Evolutionary conservation across 2,888 invertebrate genomes (phyloP).

Genomic region (Catocala nupta): DNA sequence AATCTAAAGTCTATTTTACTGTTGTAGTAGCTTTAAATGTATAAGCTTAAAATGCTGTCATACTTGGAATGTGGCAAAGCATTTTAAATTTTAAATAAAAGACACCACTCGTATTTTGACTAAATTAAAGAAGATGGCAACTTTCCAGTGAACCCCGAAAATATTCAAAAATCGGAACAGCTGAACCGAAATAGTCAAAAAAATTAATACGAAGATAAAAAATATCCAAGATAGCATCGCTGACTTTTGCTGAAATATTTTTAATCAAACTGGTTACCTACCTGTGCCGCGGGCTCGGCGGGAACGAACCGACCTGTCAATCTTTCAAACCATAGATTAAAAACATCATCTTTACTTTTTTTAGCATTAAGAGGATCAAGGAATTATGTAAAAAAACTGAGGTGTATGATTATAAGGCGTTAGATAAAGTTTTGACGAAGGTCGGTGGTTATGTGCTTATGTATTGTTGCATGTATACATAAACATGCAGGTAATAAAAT

Average conservation of each 20-base stretch:
- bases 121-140: slow-evolving; percentile 16
- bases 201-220: slow-evolving; percentile 54
- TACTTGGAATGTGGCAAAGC: too few relatives aligned
- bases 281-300: slow-evolving; percentile 76
- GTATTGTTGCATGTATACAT: slow-evolving; percentile 54
- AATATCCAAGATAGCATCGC: slow-evolving; percentile 65
- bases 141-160: slow-evolving; percentile 20
- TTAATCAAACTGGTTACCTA: slow-evolving; percentile 86
- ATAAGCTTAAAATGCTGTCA: too few relatives aligned
- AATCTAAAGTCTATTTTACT: too few relatives aligned
- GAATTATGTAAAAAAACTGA: slow-evolving; percentile 72
- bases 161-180: slow-evolving; percentile 35
- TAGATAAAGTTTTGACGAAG: slow-evolving; percentile 86
- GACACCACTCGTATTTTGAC: too few relatives aligned
- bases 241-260: slow-evolving; percentile 83
- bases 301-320: slow-evolving; percentile 84
- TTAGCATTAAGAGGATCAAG: slow-evolving; percentile 83
- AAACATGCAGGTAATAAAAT: slow-evolving; percentile 42
- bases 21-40: too few relatives aligned
- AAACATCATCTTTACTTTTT: slow-evolving; percentile 83
- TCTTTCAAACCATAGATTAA: slow-evolving; percentile 86
- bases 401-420: slow-evolving; percentile 82
- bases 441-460: slow-evolving; percentile 71
- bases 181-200: slow-evolving; percentile 42
- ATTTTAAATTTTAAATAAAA: too few relatives aligned